Percentiles rank a stretch among this genome's conserved stretches.
phyloP scores from a whole-genome alignment of 2,888 invertebrate genomes.

The Synanthedon formicaeformis region DNA sequence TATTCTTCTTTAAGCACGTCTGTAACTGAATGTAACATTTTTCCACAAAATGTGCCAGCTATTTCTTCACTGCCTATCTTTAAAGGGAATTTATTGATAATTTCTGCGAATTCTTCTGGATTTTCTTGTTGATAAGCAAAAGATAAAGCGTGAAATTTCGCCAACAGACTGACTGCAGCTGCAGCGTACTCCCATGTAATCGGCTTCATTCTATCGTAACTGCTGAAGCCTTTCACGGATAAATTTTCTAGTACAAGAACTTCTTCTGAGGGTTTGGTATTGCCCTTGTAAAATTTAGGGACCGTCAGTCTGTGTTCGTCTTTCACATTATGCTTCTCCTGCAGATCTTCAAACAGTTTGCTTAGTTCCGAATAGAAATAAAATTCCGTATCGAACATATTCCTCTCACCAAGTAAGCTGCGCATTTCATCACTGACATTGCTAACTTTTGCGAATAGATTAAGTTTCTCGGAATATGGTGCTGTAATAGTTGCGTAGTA shows the following conservation, averaged over 20 bases:
- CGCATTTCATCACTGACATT: conserved; percentile 27
- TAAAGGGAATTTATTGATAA: not conserved
- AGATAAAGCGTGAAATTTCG: conserved; percentile 33
- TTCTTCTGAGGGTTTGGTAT: conserved; percentile 9
- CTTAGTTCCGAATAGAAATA: conserved; percentile 3
- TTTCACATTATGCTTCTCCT: conserved; percentile 7
- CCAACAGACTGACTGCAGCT: conserved; percentile 18
- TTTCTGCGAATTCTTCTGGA: conserved; percentile 18
- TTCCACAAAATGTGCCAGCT: not conserved
- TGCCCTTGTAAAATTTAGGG: conserved; percentile 13
- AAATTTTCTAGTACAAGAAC: conserved; percentile 22
- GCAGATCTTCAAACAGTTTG: conserved; percentile 1
- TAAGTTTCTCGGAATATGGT: conserved; percentile 11
- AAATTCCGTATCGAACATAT: conserved; percentile 1
- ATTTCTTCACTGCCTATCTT: not conserved
- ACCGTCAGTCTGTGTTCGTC: conserved; percentile 5
- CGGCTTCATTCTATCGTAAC: conserved; percentile 20
- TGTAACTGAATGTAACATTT: not conserved
- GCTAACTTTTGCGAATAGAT: conserved; percentile 37
- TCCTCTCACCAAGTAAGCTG: conserved; percentile 9
- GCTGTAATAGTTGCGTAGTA: conserved; percentile 13
- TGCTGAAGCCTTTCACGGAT: conserved; percentile 17
- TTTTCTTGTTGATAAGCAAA: conserved; percentile 22
- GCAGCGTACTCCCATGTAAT: conserved; percentile 25
- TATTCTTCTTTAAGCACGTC: not conserved